Percentiles rank a stretch among this genome's conserved stretches.
phyloP scores from a whole-genome alignment of 2,888 invertebrate species.

The Dusona sp. region DNA sequence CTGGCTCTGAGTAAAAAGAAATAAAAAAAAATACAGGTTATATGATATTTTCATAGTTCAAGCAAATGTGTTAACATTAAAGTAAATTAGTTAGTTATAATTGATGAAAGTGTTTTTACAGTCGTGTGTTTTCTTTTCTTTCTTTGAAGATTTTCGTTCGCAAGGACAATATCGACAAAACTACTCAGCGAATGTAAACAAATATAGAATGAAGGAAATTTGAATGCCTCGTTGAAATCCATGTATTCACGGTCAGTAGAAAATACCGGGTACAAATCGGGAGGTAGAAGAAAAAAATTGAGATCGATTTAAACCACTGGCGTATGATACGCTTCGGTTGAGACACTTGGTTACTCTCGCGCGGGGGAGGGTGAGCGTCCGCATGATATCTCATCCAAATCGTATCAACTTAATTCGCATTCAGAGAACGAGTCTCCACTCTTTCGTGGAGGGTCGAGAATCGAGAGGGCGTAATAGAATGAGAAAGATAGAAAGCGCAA shows the following conservation, averaged over 20 bases:
- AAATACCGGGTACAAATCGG: slow-evolving; percentile 37
- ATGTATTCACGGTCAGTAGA: slow-evolving; percentile 26
- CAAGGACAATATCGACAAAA: neutral
- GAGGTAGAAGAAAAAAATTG: slow-evolving; percentile 55
- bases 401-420: slow-evolving; percentile 82
- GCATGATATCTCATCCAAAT: slow-evolving; percentile 77
- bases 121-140: neutral
- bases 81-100: neutral
- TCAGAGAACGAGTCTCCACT: slow-evolving; percentile 78
- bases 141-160: neutral
- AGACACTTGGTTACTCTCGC: slow-evolving; percentile 68
- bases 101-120: neutral
- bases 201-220: neutral
- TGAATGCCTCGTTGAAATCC: neutral
- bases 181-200: neutral
- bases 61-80: neutral
- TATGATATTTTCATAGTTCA: neutral
- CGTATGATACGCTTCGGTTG: slow-evolving; percentile 76
- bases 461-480: slow-evolving; percentile 69
- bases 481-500: slow-evolving; percentile 44
- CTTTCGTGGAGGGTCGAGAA: slow-evolving; percentile 76
- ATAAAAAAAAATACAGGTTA: neutral
- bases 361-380: slow-evolving; percentile 53
- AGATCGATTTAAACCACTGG: slow-evolving; percentile 73
- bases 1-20: too few relatives aligned